Percentiles rank a stretch among this genome's conserved stretches.
Evolutionary conservation across 2,113 vertebrate species (phyloP).

Genomic region (Xiphophorus hellerii): DNA sequence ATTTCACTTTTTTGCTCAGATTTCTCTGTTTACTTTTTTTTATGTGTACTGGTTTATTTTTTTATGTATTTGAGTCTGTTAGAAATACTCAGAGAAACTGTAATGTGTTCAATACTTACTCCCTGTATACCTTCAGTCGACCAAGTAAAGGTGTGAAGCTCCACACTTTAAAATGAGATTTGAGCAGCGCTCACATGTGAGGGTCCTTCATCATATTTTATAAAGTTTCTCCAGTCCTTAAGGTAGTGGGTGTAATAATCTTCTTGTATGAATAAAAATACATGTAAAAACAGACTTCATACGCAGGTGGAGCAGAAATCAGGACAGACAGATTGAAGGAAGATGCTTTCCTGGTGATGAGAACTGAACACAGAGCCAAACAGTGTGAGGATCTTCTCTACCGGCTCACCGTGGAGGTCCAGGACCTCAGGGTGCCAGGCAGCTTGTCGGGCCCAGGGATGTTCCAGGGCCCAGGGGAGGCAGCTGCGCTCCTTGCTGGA

Average conservation of each 20-base stretch:
- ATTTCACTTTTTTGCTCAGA: background rate
- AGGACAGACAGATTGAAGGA: slow-evolving; percentile 33
- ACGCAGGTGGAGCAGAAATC: slow-evolving; percentile 61
- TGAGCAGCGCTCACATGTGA: slow-evolving; percentile 16
- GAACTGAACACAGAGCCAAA: slow-evolving; percentile 38
- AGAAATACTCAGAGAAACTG: background rate
- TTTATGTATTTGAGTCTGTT: no score
- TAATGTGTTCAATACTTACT: background rate
- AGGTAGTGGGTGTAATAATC: slow-evolving; percentile 84
- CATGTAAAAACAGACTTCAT: slow-evolving; percentile 74
- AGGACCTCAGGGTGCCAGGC: slow-evolving; percentile 86
- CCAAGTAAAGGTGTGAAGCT: slow-evolving; percentile 54
- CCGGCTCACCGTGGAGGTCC: slow-evolving; percentile 90
- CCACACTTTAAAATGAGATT: slow-evolving; percentile 59
- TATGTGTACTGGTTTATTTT: background rate
- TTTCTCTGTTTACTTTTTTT: background rate
- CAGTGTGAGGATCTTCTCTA: slow-evolving; percentile 69
- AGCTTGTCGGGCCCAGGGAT: slow-evolving; percentile 91
- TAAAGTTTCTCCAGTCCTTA: slow-evolving; percentile 78
- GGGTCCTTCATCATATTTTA: slow-evolving; percentile 41
- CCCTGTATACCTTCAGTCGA: slow-evolving; percentile 23
- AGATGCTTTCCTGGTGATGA: slow-evolving; percentile 51
- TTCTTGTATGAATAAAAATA: slow-evolving; percentile 84
- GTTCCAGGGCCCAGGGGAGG: slow-evolving; percentile 90
- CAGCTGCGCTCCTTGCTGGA: slow-evolving; percentile 82